Evolutionary conservation across 2,113 vertebrate genomes (phyloP).

Genomic region (Oostethus manadensis): DNA sequence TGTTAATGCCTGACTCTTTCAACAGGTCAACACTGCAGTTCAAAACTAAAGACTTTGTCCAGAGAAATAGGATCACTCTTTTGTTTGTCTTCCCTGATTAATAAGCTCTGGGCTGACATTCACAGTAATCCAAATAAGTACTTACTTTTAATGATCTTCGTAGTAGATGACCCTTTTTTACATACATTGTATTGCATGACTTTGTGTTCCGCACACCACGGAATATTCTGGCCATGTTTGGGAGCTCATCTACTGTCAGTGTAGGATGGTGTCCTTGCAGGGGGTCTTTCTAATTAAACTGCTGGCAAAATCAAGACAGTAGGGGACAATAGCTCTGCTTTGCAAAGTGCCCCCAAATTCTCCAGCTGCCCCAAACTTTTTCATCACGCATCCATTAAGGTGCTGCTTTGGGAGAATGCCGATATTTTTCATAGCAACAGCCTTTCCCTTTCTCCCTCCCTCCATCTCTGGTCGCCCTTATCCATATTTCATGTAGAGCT

Average conservation of each 20-base stretch:
- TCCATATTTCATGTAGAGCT: slow-evolving; percentile 80
- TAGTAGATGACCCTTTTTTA: slow-evolving; percentile 51
- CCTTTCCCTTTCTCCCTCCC: slow-evolving; percentile 38
- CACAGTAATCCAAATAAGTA: slow-evolving; percentile 31
- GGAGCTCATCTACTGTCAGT: slow-evolving; percentile 43
- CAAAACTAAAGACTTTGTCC: too few relatives aligned
- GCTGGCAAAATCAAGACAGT: slow-evolving; percentile 48
- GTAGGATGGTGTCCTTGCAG: slow-evolving; percentile 60
- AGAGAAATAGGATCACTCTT: too few relatives aligned
- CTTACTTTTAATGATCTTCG: slow-evolving; percentile 35
- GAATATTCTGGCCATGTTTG: slow-evolving; percentile 47
- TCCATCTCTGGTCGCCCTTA: slow-evolving; percentile 53
- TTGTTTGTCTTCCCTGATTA: slow-evolving; percentile 12
- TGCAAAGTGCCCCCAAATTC: slow-evolving; percentile 52
- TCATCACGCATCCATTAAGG: slow-evolving; percentile 56
- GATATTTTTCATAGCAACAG: slow-evolving; percentile 59
- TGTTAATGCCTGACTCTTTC: too few relatives aligned
- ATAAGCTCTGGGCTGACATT: slow-evolving; percentile 5
- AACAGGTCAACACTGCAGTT: too few relatives aligned
- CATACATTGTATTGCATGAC: slow-evolving; percentile 28
- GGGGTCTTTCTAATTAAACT: slow-evolving; percentile 74
- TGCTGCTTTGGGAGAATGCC: slow-evolving; percentile 59
- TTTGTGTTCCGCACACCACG: slow-evolving; percentile 34
- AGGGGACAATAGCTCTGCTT: slow-evolving; percentile 54
- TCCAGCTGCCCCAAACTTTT: slow-evolving; percentile 66